Evolutionary conservation across 2,113 vertebrate genomes (phyloP).

Genomic region (Tupaia tana): DNA sequence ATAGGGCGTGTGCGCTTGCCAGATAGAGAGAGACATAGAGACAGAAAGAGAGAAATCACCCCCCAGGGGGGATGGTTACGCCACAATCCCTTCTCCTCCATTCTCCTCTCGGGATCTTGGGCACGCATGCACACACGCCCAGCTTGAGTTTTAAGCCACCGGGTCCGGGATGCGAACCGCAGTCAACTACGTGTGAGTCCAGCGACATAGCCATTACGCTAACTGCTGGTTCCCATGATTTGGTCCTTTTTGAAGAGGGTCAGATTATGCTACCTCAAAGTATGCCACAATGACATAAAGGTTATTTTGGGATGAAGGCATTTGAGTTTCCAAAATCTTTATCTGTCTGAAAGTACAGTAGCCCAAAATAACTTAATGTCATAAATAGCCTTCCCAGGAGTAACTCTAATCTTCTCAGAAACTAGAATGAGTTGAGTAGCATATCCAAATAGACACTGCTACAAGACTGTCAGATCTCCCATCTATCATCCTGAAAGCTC

Average conservation of each 20-base stretch:
- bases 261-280: neutral
- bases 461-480: neutral
- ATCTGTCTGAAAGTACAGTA: neutral
- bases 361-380: neutral
- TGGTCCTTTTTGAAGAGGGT: neutral
- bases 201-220: no score
- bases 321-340: neutral
- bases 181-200: no score
- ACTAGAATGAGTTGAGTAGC: neutral
- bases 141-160: no score
- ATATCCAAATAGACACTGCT: neutral
- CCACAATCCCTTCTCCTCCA: no score
- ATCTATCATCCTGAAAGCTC: neutral
- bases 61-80: no score
- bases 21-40: no score
- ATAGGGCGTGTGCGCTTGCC: no score
- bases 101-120: no score
- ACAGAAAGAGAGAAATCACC: no score
- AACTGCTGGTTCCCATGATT: no score
- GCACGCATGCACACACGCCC: no score
- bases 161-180: no score
- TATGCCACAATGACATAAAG: slow-evolving; percentile 14
- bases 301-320: slow-evolving; percentile 22
- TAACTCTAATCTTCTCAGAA: neutral
- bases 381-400: neutral